phyloP scores from a whole-genome alignment of 2,888 invertebrate species.

The Phorcus lineatus region DNA sequence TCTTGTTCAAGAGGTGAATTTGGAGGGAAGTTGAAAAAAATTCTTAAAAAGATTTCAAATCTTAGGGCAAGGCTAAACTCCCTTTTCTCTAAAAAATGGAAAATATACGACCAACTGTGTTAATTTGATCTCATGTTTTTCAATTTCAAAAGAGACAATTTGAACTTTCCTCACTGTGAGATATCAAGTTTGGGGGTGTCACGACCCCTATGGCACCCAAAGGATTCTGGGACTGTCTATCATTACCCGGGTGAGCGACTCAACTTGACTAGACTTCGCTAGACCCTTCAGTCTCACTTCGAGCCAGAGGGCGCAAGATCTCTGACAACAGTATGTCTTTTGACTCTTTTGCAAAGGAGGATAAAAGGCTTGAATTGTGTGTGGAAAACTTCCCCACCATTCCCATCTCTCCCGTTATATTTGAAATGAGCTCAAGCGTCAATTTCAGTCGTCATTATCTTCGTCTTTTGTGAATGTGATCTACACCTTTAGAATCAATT shows the following conservation, averaged over 20 bases:
- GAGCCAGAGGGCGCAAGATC: not conserved
- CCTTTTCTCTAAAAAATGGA: not conserved
- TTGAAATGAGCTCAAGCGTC: not conserved
- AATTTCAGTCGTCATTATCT: not conserved
- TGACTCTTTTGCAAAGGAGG: not conserved
- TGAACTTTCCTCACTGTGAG: not conserved
- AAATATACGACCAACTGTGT: not conserved
- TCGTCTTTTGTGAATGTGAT: not conserved
- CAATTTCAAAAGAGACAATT: conserved; percentile 5
- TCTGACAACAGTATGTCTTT: not conserved
- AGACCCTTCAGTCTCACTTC: not conserved
- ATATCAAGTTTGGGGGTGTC: not conserved
- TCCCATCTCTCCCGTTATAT: not conserved
- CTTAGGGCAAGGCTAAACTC: not conserved
- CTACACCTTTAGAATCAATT: not conserved
- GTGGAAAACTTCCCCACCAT: not conserved
- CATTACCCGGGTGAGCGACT: not conserved
- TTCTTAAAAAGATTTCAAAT: too few species aligned
- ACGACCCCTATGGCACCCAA: not conserved
- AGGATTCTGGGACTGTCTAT: not conserved
- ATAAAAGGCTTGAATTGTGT: not conserved
- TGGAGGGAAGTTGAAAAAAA: too few species aligned
- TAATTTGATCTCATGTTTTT: not conserved
- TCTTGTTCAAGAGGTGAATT: too few species aligned
- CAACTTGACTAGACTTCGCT: too few species aligned